Conservation (phyloP, 1,140 invertebrate species). For the Sesamia nonagrioides region DNA sequence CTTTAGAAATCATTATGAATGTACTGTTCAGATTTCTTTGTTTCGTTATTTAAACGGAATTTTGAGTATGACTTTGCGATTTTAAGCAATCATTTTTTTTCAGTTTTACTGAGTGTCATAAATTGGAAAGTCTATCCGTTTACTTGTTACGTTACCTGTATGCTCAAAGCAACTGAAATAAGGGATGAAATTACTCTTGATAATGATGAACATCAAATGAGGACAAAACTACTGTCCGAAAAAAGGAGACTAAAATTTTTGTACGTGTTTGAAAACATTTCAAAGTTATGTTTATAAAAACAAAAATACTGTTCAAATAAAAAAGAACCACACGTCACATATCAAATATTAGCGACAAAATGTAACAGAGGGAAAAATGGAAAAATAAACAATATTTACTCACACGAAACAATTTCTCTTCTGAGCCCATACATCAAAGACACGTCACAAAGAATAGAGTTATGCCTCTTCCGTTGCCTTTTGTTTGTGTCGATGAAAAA, state of each 20-base stretch:
- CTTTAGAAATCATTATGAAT: slow-evolving; percentile 10
- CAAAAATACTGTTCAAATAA: neutral
- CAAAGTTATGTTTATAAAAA: neutral
- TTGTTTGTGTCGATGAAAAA: slow-evolving; percentile 30
- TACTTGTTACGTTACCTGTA: too few species aligned
- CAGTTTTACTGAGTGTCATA: too few species aligned
- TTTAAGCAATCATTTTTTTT: too few species aligned
- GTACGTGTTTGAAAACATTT: too few species aligned
- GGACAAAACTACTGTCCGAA: too few species aligned
- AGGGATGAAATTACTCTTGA: too few species aligned
- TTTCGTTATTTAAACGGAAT: neutral
- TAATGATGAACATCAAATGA: too few species aligned
- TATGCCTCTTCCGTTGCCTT: slow-evolving; percentile 23
- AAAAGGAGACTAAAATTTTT: too few species aligned
- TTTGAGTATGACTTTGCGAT: neutral
- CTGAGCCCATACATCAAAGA: slow-evolving; percentile 27
- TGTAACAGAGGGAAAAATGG: slow-evolving; percentile 23
- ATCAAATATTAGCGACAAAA: slow-evolving; percentile 29
- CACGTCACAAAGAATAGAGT: slow-evolving; percentile 25
- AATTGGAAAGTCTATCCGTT: too few species aligned
- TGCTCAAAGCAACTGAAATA: too few species aligned
- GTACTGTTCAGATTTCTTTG: neutral
- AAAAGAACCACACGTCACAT: neutral
- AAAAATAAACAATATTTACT: slow-evolving; percentile 33
- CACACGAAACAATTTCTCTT: slow-evolving; percentile 33